phyloP scores from a whole-genome alignment of 2,888 invertebrate genomes.

The Eremobia ochroleuca region DNA sequence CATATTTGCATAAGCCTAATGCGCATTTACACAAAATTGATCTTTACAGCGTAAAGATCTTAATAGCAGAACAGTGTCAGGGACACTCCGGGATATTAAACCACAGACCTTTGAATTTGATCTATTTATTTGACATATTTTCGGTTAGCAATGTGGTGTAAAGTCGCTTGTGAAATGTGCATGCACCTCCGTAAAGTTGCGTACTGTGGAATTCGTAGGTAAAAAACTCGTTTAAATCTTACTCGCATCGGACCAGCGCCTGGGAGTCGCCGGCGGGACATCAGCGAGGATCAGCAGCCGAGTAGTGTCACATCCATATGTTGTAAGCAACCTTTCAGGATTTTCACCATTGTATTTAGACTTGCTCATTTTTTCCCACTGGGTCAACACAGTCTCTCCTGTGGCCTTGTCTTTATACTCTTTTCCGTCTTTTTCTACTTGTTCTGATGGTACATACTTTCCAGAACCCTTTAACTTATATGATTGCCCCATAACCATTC shows the following conservation, averaged over 20 bases:
- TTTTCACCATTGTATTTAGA: conserved; percentile 99
- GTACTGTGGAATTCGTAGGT: background rate
- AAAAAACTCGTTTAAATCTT: conserved; percentile 73
- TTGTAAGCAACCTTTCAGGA: conserved; percentile 94
- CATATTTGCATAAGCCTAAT: background rate
- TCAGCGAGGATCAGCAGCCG: conserved; percentile 97
- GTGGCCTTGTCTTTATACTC: conserved; percentile 92
- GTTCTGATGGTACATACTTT: conserved; percentile 93
- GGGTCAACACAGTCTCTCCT: conserved; percentile 92
- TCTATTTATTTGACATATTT: background rate
- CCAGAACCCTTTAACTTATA: conserved; percentile 94
- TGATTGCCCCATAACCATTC: conserved; percentile 98
- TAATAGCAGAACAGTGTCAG: background rate
- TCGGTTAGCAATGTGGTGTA: background rate
- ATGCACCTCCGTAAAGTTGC: background rate
- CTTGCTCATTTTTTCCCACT: conserved; percentile 99
- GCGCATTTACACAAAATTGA: background rate
- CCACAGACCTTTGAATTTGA: background rate
- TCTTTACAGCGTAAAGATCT: no score
- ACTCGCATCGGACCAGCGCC: conserved; percentile 98
- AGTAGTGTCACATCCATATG: conserved; percentile 97
- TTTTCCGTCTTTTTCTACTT: conserved; percentile 92
- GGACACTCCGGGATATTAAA: background rate
- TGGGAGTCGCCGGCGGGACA: conserved; percentile 96
- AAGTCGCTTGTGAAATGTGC: background rate